phyloP scores from a whole-genome alignment of 2,797 vertebrate genomes.

The Nyctibius grandis region DNA sequence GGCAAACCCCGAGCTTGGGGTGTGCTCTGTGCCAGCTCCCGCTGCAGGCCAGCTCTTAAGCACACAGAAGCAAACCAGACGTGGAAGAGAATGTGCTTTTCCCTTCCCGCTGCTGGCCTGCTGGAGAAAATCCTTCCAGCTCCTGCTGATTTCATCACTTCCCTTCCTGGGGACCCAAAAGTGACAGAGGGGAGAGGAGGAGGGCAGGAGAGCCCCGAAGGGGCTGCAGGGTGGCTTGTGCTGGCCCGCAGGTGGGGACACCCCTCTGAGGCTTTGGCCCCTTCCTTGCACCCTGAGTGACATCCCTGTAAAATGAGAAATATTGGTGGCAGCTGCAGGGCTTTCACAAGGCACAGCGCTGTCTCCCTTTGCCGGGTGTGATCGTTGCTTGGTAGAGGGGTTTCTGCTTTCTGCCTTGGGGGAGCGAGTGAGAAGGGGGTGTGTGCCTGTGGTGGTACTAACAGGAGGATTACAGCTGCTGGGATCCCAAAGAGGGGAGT shows the following conservation, averaged over 20 bases:
- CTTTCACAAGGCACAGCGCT: background rate
- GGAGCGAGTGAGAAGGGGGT: background rate
- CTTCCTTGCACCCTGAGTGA: background rate
- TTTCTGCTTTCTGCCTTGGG: background rate
- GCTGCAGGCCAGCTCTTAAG: background rate
- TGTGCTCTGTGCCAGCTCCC: background rate
- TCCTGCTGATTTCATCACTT: background rate
- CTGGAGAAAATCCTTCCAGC: conserved; percentile 1
- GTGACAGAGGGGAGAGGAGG: background rate
- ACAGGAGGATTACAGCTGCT: background rate
- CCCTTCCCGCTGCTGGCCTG: background rate
- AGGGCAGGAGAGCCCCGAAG: background rate
- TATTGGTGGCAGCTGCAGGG: background rate
- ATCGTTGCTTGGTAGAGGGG: background rate
- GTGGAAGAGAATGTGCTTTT: background rate
- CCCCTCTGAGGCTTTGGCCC: background rate
- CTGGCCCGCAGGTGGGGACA: background rate
- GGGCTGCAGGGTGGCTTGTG: background rate
- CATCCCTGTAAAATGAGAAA: background rate
- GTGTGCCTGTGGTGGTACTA: background rate
- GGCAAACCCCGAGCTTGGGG: background rate
- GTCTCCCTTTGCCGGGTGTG: background rate
- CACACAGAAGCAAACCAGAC: background rate
- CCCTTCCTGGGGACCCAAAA: background rate
- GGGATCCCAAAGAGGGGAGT: background rate